Evolutionary conservation across 2,888 invertebrate species (phyloP).

Genomic region (Timema cristinae): DNA sequence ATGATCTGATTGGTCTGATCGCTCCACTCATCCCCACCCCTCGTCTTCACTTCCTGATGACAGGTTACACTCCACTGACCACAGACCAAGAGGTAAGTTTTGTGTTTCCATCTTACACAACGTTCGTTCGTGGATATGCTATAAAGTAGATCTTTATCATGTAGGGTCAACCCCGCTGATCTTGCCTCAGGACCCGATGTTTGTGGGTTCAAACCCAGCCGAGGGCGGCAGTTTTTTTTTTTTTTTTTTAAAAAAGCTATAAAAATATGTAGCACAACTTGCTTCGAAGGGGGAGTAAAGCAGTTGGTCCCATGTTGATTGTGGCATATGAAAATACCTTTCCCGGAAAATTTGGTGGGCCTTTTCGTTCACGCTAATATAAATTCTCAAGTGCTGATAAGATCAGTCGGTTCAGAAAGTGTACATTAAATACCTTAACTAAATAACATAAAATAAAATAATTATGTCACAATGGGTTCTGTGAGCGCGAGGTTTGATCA

Average conservation of each 20-base stretch:
- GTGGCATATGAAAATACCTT: background rate
- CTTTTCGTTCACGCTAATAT: background rate
- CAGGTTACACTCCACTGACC: conserved; percentile 92
- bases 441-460: too few relatives aligned
- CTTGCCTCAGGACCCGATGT: background rate
- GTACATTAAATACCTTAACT: too few relatives aligned
- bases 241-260: background rate
- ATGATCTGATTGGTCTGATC: conserved; percentile 90
- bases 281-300: too few relatives aligned
- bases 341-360: background rate
- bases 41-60: conserved; percentile 97
- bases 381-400: too few relatives aligned
- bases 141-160: too few relatives aligned
- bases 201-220: too few relatives aligned
- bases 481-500: too few relatives aligned
- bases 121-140: too few relatives aligned
- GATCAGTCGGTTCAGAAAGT: too few relatives aligned
- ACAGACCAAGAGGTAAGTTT: conserved; percentile 76
- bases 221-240: background rate
- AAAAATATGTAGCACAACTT: too few relatives aligned
- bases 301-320: background rate
- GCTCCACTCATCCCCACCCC: conserved; percentile 97
- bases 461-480: too few relatives aligned
- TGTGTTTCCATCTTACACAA: too few relatives aligned
- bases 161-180: background rate